phyloP scores from a whole-genome alignment of 2,113 vertebrate genomes.

The Halcyon malimbica region DNA sequence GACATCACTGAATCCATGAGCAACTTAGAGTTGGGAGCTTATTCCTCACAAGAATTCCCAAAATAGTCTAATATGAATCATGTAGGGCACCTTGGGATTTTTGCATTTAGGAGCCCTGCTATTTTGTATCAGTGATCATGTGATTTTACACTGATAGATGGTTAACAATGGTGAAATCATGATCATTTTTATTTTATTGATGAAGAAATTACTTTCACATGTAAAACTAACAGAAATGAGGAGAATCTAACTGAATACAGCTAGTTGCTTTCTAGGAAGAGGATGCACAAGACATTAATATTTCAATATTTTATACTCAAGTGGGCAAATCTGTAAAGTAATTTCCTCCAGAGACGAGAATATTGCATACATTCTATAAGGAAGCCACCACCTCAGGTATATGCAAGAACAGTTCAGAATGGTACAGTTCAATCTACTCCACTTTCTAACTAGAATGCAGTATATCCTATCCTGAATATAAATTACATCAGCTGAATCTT shows the following conservation, averaged over 20 bases:
- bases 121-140: background rate
- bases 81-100: background rate
- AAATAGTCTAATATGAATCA: background rate
- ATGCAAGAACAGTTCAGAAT: background rate
- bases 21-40: background rate
- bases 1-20: background rate
- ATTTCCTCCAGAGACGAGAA: background rate
- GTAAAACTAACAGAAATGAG: background rate
- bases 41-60: background rate
- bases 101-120: background rate
- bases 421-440: background rate
- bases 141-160: background rate
- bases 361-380: background rate
- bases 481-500: background rate
- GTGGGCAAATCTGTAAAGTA: background rate
- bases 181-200: background rate
- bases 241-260: background rate
- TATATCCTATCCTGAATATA: background rate
- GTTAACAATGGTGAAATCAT: background rate
- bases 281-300: background rate
- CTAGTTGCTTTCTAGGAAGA: background rate
- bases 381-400: background rate
- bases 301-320: background rate
- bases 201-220: background rate
- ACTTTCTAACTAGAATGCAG: background rate